Evolutionary conservation across 2,113 vertebrate genomes (phyloP).

Genomic region (Cheilinus undulatus): DNA sequence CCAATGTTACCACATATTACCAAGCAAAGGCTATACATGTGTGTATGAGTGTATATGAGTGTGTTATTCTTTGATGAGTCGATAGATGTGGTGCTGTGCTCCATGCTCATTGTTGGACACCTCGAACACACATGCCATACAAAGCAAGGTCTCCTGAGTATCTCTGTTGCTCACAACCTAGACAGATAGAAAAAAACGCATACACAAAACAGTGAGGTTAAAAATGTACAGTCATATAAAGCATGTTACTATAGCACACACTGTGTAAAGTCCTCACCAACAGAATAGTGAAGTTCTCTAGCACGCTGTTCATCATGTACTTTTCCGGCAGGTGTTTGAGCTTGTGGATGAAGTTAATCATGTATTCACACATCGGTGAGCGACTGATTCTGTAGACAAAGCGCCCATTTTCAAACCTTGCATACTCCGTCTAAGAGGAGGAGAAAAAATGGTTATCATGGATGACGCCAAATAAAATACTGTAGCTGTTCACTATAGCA

Average conservation of each 20-base stretch:
- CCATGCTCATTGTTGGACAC: slow-evolving; percentile 99
- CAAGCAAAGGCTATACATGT: slow-evolving; percentile 62
- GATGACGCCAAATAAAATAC: neutral
- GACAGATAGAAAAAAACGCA: slow-evolving; percentile 28
- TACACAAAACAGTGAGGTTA: neutral
- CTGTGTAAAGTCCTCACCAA: slow-evolving; percentile 84
- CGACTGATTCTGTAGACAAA: slow-evolving; percentile 98
- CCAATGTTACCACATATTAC: slow-evolving; percentile 33
- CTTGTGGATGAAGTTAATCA: slow-evolving; percentile 99
- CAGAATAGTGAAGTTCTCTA: slow-evolving; percentile 99
- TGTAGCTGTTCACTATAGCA: neutral
- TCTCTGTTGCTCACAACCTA: slow-evolving; percentile 99
- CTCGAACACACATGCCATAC: slow-evolving; percentile 99
- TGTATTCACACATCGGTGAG: slow-evolving; percentile 99
- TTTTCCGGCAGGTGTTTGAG: slow-evolving; percentile 99
- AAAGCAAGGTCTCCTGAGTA: slow-evolving; percentile 97
- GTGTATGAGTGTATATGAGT: slow-evolving; percentile 2
- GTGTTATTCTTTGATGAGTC: slow-evolving; percentile 96
- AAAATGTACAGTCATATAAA: neutral
- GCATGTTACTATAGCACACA: neutral
- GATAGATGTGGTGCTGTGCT: slow-evolving; percentile 99
- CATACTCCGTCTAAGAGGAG: slow-evolving; percentile 92
- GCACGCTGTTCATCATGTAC: slow-evolving; percentile 99
- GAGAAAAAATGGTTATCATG: neutral
- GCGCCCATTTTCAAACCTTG: slow-evolving; percentile 95